Evolutionary conservation across 1,140 invertebrate species (phyloP), one percentile per base, ranked within the genome.

Genomic region (Pseudomyrmex gracilis): DNA sequence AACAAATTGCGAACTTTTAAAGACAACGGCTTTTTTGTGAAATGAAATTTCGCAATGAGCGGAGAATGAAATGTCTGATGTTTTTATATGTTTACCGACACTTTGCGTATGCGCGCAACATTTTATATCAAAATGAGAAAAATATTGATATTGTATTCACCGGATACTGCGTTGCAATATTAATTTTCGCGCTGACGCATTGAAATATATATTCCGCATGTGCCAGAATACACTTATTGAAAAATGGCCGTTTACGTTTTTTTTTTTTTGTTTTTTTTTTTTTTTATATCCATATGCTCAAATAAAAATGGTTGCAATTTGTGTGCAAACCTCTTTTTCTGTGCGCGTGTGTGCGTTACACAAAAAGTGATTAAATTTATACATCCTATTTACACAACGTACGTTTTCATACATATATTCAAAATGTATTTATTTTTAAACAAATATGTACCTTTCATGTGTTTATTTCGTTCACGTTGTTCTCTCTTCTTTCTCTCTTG

Each of bases 161-260:
- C 43, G 24, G 5, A 49, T 61, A 64, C 20, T 76, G 17, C 2
- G 22, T 74, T 63, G 22, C 22, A 74, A 74, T 34, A 51, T 74
- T 63, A 51, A 64, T 49, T 17, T 51, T 45, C 12, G 34, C 58
- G 12, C 2, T 1, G 10, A 49, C 22, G 24, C 17, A 47, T 24
- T 49, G 24, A 51, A 64, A 51, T 51, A 8, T 64, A 51, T 51
- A 8, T 64, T 13, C 12, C 45, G 2, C 20, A 34, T 60, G 15
- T 10, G 2, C 47, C 17, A 49, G 17, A 49, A 43, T 74, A 2
- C 2, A 45, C 22, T 10, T 49, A 63, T 2, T 9, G 5, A 24
- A 17, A 2, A 22, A 8, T 24, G 12, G 15, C 34, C 34, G 34
- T 34, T 34, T 34, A 43, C 47, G 47, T 10, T 17, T 17, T 51